phyloP scores from a whole-genome alignment of 2,888 invertebrate genomes.

The Gastrophysa polygoni region DNA sequence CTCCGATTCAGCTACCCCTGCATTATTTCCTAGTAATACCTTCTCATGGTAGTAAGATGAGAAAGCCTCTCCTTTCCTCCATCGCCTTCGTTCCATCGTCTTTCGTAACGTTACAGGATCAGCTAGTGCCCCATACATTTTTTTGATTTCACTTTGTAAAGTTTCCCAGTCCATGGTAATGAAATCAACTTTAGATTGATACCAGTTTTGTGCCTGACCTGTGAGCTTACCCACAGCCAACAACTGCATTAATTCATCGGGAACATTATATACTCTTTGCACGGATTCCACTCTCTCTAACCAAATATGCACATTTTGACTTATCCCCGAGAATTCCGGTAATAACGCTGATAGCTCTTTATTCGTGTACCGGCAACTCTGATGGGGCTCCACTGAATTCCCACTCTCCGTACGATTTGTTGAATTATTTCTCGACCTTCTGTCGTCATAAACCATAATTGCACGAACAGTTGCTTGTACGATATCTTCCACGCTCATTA shows the following conservation, averaged over 20 bases:
- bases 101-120: background rate
- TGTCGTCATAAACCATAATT: no score
- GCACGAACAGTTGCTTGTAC: no score
- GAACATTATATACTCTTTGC: background rate
- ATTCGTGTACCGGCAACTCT: no score
- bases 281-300: background rate
- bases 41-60: conserved; percentile 3
- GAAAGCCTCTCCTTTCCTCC: background rate
- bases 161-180: background rate
- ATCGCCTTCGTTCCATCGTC: conserved; percentile 4
- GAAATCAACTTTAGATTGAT: background rate
- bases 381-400: no score
- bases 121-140: background rate
- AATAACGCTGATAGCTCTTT: no score
- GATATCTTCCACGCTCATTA: background rate
- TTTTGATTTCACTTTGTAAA: background rate
- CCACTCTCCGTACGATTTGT: no score
- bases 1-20: conserved; percentile 2
- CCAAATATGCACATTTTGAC: background rate
- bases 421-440: no score
- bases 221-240: conserved; percentile 3
- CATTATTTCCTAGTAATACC: conserved; percentile 6
- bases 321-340: background rate
- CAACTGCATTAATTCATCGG: background rate
- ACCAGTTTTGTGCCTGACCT: conserved; percentile 3